Conservation (phyloP, 2,797 vertebrate genomes). For the Argentina silus region DNA sequence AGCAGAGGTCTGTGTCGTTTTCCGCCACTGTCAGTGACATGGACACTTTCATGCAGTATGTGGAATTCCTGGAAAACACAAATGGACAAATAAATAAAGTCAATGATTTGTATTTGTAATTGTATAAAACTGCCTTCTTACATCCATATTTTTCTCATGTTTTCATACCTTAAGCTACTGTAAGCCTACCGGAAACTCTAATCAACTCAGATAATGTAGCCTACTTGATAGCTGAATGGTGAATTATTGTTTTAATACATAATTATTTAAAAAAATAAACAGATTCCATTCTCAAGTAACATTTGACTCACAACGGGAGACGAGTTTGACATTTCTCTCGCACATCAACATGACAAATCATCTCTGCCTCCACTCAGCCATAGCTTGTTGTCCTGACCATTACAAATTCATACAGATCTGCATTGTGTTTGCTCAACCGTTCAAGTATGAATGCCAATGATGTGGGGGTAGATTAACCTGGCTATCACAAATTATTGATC, state of each 20-base stretch:
- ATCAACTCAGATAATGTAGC: too few species aligned
- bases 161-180: too few species aligned
- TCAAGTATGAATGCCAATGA: conserved; percentile 35
- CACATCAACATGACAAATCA: conserved; percentile 10
- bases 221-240: neutral
- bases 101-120: neutral
- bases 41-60: conserved; percentile 99
- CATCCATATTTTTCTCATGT: neutral
- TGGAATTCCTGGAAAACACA: conserved; percentile 88
- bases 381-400: conserved; percentile 25
- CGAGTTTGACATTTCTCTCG: neutral
- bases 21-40: conserved; percentile 95
- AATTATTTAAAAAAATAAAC: neutral
- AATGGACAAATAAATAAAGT: conserved; percentile 25
- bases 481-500: conserved; percentile 28
- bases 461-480: conserved; percentile 24
- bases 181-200: too few species aligned
- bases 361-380: conserved; percentile 5
- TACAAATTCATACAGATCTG: conserved; percentile 29
- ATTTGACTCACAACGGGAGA: neutral
- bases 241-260: neutral
- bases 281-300: neutral
- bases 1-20: conserved; percentile 96
- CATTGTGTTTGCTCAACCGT: conserved; percentile 32
- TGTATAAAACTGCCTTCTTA: neutral